Conservation (phyloP, 2,797 vertebrate species). For the Parauchenoglanis punctatus region DNA sequence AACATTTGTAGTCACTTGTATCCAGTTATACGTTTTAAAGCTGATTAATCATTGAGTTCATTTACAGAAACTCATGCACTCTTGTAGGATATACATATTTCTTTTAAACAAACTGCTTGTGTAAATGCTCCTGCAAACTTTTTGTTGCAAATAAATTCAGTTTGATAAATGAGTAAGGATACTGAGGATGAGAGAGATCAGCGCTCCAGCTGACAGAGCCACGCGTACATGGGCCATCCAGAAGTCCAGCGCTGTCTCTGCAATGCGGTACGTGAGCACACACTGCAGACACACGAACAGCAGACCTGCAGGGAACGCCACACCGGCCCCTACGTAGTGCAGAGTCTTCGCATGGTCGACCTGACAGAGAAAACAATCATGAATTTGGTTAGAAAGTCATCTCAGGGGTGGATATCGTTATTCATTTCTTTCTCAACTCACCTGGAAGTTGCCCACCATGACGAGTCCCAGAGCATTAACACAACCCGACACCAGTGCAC, state of each 20-base stretch:
- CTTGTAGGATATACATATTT: not conserved
- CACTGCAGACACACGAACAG: slow-evolving; percentile 91
- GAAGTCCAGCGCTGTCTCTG: slow-evolving; percentile 82
- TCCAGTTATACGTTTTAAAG: not conserved
- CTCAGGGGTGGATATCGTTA: not conserved
- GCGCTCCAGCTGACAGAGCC: slow-evolving; percentile 80
- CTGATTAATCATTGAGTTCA: not conserved
- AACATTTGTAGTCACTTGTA: not conserved
- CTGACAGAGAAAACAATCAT: slow-evolving; percentile 61
- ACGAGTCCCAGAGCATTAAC: slow-evolving; percentile 87
- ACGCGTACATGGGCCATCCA: slow-evolving; percentile 87
- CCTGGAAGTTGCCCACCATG: slow-evolving; percentile 93
- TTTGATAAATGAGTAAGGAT: slow-evolving; percentile 76
- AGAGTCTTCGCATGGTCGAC: slow-evolving; percentile 90
- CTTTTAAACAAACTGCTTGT: not conserved
- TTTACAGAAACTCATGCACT: not conserved
- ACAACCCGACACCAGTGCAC: slow-evolving; percentile 85
- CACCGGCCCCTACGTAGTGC: slow-evolving; percentile 88
- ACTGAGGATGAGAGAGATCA: slow-evolving; percentile 88
- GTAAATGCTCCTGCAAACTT: not conserved
- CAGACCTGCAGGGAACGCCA: slow-evolving; percentile 87
- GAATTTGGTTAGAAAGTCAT: not conserved
- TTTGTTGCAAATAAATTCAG: not conserved
- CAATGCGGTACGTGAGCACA: slow-evolving; percentile 86
- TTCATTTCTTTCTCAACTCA: slow-evolving; percentile 55